Conservation (phyloP, 2,888 invertebrate species). For the Agrotis puta region DNA sequence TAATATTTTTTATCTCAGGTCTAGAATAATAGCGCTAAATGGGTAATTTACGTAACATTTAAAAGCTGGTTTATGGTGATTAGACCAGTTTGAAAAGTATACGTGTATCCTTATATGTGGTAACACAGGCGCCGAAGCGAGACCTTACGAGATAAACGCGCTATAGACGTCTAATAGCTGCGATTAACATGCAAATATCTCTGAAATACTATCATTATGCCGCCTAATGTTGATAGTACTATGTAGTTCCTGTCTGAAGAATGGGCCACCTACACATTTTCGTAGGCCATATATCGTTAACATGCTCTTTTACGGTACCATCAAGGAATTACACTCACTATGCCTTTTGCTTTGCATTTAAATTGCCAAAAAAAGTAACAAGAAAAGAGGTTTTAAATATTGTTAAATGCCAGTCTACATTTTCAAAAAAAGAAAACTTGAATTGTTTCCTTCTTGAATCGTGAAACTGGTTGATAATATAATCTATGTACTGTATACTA, state of each 20-base stretch:
- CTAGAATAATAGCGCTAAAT: conserved; percentile 59
- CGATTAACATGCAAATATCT: conserved; percentile 72
- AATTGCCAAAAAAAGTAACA: too few relatives aligned
- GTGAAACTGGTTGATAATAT: neutral
- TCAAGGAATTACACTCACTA: neutral
- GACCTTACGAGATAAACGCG: conserved; percentile 68
- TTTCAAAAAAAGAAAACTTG: neutral
- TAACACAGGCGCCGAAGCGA: conserved; percentile 64
- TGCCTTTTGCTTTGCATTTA: too few relatives aligned
- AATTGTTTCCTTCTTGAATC: neutral
- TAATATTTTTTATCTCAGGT: conserved; percentile 42
- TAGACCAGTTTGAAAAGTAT: conserved; percentile 68
- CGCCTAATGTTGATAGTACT: conserved; percentile 27
- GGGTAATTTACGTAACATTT: conserved; percentile 62
- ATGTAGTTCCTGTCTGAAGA: conserved; percentile 3
- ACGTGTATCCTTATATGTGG: conserved; percentile 66
- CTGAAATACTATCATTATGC: conserved; percentile 55
- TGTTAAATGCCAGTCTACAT: too few relatives aligned
- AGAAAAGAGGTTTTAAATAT: too few relatives aligned
- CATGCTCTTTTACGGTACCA: neutral
- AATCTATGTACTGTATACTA: neutral
- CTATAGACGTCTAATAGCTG: conserved; percentile 66
- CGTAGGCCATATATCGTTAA: neutral
- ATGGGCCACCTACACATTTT: neutral
- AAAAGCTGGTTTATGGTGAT: conserved; percentile 68